Conservation (phyloP, 2,113 vertebrate species). For the Ginglymostoma cirratum region DNA sequence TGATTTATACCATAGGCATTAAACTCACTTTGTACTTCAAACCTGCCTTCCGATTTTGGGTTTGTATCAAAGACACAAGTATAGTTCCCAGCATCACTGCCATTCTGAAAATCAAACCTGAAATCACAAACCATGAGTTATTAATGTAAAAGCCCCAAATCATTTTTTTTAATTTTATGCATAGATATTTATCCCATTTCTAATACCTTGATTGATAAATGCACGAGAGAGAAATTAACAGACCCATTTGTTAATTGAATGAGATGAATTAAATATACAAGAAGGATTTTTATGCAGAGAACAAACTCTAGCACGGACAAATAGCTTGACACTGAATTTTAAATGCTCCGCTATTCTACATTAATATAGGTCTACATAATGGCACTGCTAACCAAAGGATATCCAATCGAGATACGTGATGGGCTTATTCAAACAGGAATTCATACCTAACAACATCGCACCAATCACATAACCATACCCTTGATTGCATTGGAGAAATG, state of each 20-base stretch:
- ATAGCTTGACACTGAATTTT: background rate
- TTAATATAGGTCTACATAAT: background rate
- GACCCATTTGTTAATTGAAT: background rate
- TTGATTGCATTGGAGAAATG: background rate
- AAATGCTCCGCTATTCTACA: background rate
- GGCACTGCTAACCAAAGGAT: background rate
- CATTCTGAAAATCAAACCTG: constrained; percentile 29
- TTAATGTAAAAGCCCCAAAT: background rate
- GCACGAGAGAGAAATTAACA: background rate
- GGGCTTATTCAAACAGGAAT: background rate
- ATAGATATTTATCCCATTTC: background rate
- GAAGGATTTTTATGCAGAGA: background rate
- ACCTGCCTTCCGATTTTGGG: constrained; percentile 6
- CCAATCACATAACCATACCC: background rate
- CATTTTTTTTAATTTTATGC: background rate
- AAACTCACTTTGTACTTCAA: constrained; percentile 37
- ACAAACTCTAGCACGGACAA: background rate
- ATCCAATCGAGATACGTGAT: background rate
- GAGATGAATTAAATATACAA: background rate
- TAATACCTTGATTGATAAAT: background rate
- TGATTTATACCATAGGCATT: background rate
- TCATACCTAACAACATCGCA: too few species aligned
- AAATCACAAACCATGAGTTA: constrained; percentile 32
- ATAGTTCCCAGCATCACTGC: constrained; percentile 31
- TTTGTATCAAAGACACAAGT: constrained; percentile 8